A percentile compares a stretch with the other conserved stretches of the same genome.
Conservation (phyloP, 2,797 vertebrate species). For the Sebastes cheni region DNA sequence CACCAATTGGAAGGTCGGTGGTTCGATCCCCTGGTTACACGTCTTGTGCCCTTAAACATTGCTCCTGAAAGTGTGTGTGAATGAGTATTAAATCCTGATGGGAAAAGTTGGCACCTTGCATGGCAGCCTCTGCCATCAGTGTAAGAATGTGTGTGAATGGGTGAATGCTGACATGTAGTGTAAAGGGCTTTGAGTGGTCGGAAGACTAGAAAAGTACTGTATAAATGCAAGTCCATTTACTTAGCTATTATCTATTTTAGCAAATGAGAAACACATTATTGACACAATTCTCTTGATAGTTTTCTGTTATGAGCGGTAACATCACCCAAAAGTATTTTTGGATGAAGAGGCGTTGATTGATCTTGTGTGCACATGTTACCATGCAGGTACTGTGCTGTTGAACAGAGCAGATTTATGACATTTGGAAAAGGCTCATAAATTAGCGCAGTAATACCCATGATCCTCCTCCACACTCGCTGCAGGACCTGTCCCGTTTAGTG, state of each 20-base stretch:
- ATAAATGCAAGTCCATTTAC: too few relatives aligned
- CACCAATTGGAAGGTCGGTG: too few relatives aligned
- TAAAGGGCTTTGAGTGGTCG: too few relatives aligned
- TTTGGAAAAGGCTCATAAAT: constrained; percentile 64
- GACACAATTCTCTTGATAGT: background rate
- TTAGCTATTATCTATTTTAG: background rate
- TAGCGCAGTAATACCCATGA: constrained; percentile 50
- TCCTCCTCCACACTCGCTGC: constrained; percentile 45
- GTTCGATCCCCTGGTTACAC: too few relatives aligned
- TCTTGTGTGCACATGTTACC: constrained; percentile 22
- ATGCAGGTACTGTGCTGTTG: constrained; percentile 37
- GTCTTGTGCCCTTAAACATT: too few relatives aligned
- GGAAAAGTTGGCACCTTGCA: too few relatives aligned
- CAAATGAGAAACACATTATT: background rate
- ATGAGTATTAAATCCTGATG: too few relatives aligned
- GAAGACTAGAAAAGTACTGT: too few relatives aligned
- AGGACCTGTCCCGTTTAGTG: constrained; percentile 48
- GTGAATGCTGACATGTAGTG: too few relatives aligned
- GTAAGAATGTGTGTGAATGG: too few relatives aligned
- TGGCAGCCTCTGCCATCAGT: too few relatives aligned
- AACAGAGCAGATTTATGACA: constrained; percentile 60
- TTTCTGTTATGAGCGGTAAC: constrained; percentile 8
- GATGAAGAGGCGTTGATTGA: constrained; percentile 44
- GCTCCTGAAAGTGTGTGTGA: too few relatives aligned
- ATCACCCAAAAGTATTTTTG: constrained; percentile 20